phyloP scores from a whole-genome alignment of 2,797 vertebrate genomes.

The Hyperoplus lanceolatus region DNA sequence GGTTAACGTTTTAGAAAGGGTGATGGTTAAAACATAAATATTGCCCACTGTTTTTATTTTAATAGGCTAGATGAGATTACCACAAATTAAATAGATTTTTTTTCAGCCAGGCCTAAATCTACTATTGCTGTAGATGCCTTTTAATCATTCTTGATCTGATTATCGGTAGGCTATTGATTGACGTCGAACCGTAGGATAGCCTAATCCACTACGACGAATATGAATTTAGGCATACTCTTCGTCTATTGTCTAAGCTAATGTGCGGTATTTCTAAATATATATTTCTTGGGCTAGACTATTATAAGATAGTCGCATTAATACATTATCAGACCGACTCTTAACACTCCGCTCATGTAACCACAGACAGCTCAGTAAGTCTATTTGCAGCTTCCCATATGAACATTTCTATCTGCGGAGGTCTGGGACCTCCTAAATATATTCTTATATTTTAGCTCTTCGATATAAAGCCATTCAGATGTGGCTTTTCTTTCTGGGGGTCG shows the following conservation, averaged over 20 bases:
- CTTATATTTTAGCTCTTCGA: not conserved
- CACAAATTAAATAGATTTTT: not conserved
- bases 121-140: not conserved
- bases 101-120: no score
- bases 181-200: not conserved
- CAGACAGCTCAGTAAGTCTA: no score
- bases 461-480: constrained; percentile 76
- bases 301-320: no score
- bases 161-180: constrained; percentile 32
- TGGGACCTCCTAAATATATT: not conserved
- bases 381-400: not conserved
- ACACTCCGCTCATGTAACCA: not conserved
- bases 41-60: not conserved
- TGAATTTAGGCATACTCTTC: not conserved
- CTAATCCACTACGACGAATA: no score
- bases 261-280: not conserved
- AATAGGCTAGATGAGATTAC: not conserved
- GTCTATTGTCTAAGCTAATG: not conserved
- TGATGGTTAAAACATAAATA: not conserved
- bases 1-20: constrained; percentile 4
- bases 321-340: not conserved
- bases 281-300: not conserved
- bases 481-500: constrained; percentile 79
- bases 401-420: no score
- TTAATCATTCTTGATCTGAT: constrained; percentile 14